Base-by-base conservation (phyloP, 2,113 vertebrate species). In the Etheostoma spectabile region DNA sequence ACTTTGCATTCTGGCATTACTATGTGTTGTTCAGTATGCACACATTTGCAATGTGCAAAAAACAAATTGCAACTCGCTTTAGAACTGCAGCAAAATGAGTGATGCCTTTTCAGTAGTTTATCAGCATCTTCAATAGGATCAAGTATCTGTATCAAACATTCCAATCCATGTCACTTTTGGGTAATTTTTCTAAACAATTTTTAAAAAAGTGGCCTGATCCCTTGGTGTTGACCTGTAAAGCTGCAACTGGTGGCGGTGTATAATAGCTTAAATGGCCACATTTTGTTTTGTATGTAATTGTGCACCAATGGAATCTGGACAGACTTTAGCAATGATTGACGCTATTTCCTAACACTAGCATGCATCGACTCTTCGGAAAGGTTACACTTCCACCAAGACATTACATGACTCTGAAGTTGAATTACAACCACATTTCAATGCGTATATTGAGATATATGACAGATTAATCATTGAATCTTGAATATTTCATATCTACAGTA, bases 11-110 rank as follows among this genome's bases (percentile, higher is more conserved):
- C 33, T 11, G 19, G 8, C 12, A 35, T 57, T 70, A 55, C 16
- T 8, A 3, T 16, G 72, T 8, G 3, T 62, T 12, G 53, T 75
- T 79, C 24, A 66, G 55, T 48, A 56, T 48, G 30, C 74, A 72
- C 52, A 53, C 13, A 60, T 75, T 42, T 59, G 18, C 80, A 74
- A 67, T 38, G 2, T 33, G 22, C 51, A 30, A 21, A 53, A 30
- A 77, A 51, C 0, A 6, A 16, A 81, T 56, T 21, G 38, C 27
- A 45, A 64, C 70, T 46, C 3, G 1, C 19, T 73, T 49, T 30
- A 2, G 7, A 19, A 46, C 19, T 45, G 42, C 18, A 46, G 64
- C 15, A 57, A 24, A 42, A 33, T 4, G 12, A 66, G 2, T 11
- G 18, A 6, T 22, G 4, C 1, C 35, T 10, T 35, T 30, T 35